These are phyloP conservation scores for Galbula dea DNA, from an alignment of 2,113 vertebrate species.

Conservation along the genomic window DNA sequence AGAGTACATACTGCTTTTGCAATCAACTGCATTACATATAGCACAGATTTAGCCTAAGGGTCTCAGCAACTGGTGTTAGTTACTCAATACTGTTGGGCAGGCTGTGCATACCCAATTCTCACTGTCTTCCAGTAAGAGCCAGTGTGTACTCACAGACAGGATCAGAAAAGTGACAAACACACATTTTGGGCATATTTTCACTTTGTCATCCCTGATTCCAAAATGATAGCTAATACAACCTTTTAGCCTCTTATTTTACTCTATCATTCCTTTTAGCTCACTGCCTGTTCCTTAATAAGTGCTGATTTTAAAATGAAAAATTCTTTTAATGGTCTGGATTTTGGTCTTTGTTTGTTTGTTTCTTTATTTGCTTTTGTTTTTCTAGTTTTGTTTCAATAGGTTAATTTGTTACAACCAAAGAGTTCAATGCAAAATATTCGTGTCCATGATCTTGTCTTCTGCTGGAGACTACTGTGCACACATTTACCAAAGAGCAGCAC, in stretches of 20 bases:
- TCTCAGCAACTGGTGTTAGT: neutral
- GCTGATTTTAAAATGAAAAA: neutral
- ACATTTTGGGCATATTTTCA: neutral
- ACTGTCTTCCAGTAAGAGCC: neutral
- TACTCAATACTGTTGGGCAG: neutral
- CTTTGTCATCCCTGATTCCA: neutral
- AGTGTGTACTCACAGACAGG: neutral
- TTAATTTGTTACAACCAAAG: neutral
- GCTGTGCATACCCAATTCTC: neutral
- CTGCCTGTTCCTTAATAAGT: neutral
- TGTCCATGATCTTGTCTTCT: neutral
- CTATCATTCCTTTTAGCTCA: neutral
- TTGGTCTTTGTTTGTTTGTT: neutral
- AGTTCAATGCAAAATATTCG: neutral
- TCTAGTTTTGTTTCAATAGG: neutral
- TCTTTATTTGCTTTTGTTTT: neutral
- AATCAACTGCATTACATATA: neutral
- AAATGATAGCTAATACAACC: neutral
- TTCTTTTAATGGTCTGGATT: neutral
- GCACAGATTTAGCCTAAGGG: neutral
- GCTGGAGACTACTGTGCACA: neutral
- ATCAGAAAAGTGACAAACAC: neutral
- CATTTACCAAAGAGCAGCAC: conserved; percentile 8
- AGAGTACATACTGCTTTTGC: neutral
- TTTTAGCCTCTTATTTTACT: neutral